Evolutionary conservation across 2,113 vertebrate species (phyloP).

Genomic region (Arizona elegans): DNA sequence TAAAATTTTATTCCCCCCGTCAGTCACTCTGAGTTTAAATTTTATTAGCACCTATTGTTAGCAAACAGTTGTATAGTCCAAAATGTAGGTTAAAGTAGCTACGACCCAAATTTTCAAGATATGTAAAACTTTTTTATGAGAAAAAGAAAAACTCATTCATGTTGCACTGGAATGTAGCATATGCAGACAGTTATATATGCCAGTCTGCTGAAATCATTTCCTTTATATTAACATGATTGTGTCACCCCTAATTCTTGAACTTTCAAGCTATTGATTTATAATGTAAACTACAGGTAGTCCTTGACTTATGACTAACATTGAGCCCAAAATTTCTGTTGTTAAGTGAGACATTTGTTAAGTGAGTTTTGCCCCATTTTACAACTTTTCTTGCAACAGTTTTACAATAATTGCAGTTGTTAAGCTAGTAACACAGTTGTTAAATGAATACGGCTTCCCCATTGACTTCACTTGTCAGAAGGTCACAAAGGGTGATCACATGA

Average conservation of each 20-base stretch:
- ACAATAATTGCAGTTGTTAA: neutral
- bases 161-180: neutral
- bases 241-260: neutral
- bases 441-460: neutral
- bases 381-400: neutral
- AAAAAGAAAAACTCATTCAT: too few species aligned
- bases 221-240: neutral
- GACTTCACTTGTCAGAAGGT: neutral
- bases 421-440: neutral
- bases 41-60: neutral
- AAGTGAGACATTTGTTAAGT: neutral
- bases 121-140: neutral
- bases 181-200: neutral
- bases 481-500: neutral
- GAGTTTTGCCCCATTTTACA: neutral
- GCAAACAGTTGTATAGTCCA: neutral
- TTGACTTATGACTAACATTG: neutral
- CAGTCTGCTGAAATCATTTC: neutral
- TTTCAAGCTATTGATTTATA: neutral
- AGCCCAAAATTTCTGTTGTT: neutral
- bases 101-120: neutral
- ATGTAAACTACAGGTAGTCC: neutral
- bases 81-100: neutral
- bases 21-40: neutral
- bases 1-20: neutral